Base-by-base conservation (phyloP, 2,888 invertebrate genomes). In the Aphodius sticticus region DNA sequence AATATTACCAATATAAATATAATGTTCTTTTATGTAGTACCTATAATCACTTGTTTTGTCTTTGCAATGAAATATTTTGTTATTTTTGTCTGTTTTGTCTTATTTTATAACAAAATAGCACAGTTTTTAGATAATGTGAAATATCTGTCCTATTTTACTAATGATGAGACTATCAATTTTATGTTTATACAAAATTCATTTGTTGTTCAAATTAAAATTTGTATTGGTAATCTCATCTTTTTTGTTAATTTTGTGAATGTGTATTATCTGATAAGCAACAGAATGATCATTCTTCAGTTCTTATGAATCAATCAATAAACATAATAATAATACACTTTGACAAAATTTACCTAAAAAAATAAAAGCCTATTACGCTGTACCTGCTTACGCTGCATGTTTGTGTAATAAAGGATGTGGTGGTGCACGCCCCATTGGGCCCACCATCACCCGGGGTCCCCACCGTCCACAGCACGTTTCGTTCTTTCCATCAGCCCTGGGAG, bases 401-500 rank as follows among this genome's bases (percentile, higher is more conserved):
- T 91, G 80, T 80, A 91, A 91, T 90, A 81, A 88, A 90, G 90
- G 89, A 90, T 87, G 89, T 89, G 87, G 86, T 89, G 89, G 89
- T 89, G 87, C 89, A 86, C 89, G 89, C 87, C 84, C 86, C 86
- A 85, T 86, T 88, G 87, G 88, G 86, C 84, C 87, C 88, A 83
- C 88, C 89, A 82, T 88, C 89, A 85, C 88, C 89, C 82, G 87
- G 87, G 84, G 87, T 87, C 83, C 89, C 89, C 84, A 86, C 87
- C 83, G 90, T 91, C 85, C 91, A 91, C 89, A 89, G 90, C 86
- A 89, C 91, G 85, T 90, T 90, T 88, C 90, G 90, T 85, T 90
- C 91, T 85, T 91, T 93, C 91, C 93, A 93, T 90, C 93, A 93
- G 90, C 93, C 92, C 84, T 93, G 93, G 93, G 93, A 93, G 90